A percentile compares a stretch with the other conserved stretches of the same genome.
Conservation (phyloP, 2,888 invertebrate species). For the Drosophila kokeensis region DNA sequence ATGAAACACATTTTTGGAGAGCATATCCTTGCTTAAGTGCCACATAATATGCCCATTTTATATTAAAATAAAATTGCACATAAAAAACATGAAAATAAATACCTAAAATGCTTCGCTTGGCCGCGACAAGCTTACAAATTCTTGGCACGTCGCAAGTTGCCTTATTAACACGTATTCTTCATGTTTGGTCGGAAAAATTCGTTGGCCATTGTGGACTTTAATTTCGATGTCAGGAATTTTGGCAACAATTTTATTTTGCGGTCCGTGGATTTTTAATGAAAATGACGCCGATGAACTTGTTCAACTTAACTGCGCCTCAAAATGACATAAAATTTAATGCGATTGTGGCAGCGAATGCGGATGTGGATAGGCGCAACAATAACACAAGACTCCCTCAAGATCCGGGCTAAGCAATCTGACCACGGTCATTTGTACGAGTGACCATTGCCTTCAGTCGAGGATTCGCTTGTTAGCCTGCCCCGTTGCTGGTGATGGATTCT, state of each 20-base stretch:
- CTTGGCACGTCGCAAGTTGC: constrained; percentile 71
- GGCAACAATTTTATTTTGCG: constrained; percentile 27
- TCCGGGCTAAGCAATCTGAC: constrained; percentile 53
- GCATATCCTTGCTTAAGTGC: constrained; percentile 39
- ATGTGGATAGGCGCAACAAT: constrained; percentile 3
- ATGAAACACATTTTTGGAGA: not conserved
- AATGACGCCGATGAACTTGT: constrained; percentile 59
- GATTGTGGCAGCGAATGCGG: constrained; percentile 18
- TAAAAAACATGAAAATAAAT: constrained; percentile 56
- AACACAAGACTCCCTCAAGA: constrained; percentile 34
- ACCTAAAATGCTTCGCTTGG: constrained; percentile 63
- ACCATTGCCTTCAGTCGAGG: constrained; percentile 20
- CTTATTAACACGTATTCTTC: constrained; percentile 71
- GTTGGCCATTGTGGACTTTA: constrained; percentile 50
- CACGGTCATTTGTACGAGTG: constrained; percentile 58
- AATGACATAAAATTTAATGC: constrained; percentile 77
- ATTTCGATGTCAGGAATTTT: constrained; percentile 64
- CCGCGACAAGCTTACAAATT: constrained; percentile 49
- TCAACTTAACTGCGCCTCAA: constrained; percentile 72
- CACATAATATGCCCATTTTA: constrained; percentile 72
- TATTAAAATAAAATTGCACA: constrained; percentile 73
- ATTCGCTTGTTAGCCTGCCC: constrained; percentile 60
- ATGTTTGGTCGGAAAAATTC: constrained; percentile 25
- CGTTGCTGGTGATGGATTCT: constrained; percentile 72
- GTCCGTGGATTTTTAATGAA: constrained; percentile 57